Evolutionary conservation across 2,888 invertebrate species (phyloP), one percentile per base, ranked within the genome.

Genomic region (Scaptomyza caliginosa): DNA sequence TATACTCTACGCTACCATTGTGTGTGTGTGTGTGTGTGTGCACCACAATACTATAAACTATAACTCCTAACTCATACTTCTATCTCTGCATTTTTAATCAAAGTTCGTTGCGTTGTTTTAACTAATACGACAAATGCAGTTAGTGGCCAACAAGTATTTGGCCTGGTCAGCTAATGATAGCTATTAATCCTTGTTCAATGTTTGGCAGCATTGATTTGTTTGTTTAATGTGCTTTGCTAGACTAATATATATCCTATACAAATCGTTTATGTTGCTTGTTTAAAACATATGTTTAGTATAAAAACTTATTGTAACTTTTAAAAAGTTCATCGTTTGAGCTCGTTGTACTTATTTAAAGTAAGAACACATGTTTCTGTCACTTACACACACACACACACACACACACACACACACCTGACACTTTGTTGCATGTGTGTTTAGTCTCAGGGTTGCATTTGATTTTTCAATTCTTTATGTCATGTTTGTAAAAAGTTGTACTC

Each of bases 41-140:
- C 10, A 13, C 13, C 30, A 13, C 13, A 30, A 19, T 45, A 19
- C 11, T 7, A 11, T n/a, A 19, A 4, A 46, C 21, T 28, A 32
- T 43, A 50, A 10, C n/a, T 24, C 16, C 16, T 13, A 26, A 11
- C 7, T 2, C 40, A 13, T 40, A 10, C 24, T 39, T 48, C 1
- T 1, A 30, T 2, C 2, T 38, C 40, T 54, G 39, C 49, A 54
- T 67, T 46, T 50, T 54, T 39, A 36, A 60, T 40, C 28, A 45
- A 49, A 50, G 34, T 43, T 66, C 39, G 32, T 32, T 32, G 34
- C 34, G 11, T 28, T 50, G 5, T 36, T 19, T 8, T n/a, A 21
- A 13, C 26, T 30, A 11, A 23, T 23, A n/a, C 30, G 21, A n/a
- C 8, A 19, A 45, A 51, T 21, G 32, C 16, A 43, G 5, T 30